Evolutionary conservation across 2,888 invertebrate species (phyloP).

Genomic region (Polia nebulosa): DNA sequence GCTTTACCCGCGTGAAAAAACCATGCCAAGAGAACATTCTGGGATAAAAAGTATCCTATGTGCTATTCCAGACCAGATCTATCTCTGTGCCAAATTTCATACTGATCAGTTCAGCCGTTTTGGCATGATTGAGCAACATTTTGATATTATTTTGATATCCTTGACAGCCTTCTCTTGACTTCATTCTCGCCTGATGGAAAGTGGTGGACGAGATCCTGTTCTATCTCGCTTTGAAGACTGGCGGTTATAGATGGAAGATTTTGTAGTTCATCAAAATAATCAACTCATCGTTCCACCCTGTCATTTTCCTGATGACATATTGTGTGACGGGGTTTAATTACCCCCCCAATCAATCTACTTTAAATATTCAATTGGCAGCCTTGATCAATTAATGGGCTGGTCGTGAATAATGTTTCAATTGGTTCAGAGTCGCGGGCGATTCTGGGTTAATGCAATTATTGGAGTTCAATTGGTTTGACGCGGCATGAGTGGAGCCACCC

Average conservation of each 20-base stretch:
- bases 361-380: slow-evolving; percentile 62
- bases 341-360: slow-evolving; percentile 48
- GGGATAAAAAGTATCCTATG: too few species aligned
- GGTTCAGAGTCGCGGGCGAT: slow-evolving; percentile 67
- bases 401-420: slow-evolving; percentile 69
- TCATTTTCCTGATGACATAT: slow-evolving; percentile 3
- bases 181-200: too few species aligned
- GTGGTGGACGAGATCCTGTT: too few species aligned
- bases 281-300: not conserved
- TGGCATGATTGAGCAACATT: too few species aligned
- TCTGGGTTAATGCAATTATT: slow-evolving; percentile 79
- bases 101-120: too few species aligned
- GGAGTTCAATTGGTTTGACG: slow-evolving; percentile 75
- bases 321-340: slow-evolving; percentile 17
- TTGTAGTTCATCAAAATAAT: not conserved
- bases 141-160: too few species aligned
- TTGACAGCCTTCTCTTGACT: too few species aligned
- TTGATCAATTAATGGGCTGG: slow-evolving; percentile 54
- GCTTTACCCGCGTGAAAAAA: too few species aligned
- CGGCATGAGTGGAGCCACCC: slow-evolving; percentile 64
- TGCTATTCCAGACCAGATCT: too few species aligned
- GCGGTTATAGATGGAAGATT: not conserved
- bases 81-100: too few species aligned
- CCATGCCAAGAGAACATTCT: too few species aligned
- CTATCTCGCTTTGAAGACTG: not conserved